Conservation (phyloP, 30 jellyfish, hydroid and myxozoan species). For the Aurelia coerulea region DNA sequence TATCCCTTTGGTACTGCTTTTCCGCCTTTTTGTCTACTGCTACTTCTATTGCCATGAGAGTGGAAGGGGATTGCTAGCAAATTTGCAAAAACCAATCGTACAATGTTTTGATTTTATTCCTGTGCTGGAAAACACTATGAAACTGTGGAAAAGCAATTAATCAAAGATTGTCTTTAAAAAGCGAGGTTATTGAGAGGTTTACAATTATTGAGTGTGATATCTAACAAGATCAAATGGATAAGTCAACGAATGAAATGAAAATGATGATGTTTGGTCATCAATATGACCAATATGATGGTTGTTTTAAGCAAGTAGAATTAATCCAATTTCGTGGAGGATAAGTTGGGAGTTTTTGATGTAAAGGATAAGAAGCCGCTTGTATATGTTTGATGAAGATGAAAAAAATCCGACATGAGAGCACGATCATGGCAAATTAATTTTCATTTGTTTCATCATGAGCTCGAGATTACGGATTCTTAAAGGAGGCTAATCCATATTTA, state of each 20-base stretch:
- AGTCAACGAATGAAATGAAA: background rate
- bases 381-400: constrained; percentile 26
- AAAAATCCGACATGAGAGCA: constrained; percentile 45
- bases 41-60: too few species aligned
- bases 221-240: background rate
- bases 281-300: background rate
- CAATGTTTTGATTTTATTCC: too few species aligned
- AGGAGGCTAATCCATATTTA: constrained; percentile 12
- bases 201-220: background rate
- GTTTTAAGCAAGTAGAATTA: background rate
- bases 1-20: too few species aligned
- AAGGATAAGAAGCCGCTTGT: constrained; percentile 21
- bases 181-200: background rate
- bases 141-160: too few species aligned
- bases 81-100: too few species aligned
- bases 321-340: constrained; percentile 12
- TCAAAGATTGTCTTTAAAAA: too few species aligned
- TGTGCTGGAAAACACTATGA: too few species aligned
- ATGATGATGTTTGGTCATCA: background rate
- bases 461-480: constrained; percentile 21
- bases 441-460: constrained; percentile 12
- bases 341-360: constrained; percentile 14
- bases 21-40: too few species aligned
- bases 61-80: too few species aligned
- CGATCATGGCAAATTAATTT: constrained; percentile 33